Evolutionary conservation across 2,113 vertebrate species (phyloP).

Genomic region (Perognathus longimembris): DNA sequence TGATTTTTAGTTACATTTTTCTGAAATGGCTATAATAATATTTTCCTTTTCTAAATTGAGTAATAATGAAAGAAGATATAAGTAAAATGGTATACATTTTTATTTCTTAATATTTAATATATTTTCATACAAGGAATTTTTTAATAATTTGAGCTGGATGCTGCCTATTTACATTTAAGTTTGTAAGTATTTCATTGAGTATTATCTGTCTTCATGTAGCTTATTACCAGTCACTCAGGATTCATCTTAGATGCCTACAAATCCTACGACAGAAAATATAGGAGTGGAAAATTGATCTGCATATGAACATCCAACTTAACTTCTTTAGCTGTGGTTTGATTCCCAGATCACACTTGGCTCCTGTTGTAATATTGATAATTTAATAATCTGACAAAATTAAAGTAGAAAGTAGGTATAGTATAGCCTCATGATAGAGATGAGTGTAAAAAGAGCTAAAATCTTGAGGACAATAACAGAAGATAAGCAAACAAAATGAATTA

Average conservation of each 20-base stretch:
- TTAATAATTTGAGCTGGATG: slow-evolving; percentile 66
- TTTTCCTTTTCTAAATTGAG: slow-evolving; percentile 66
- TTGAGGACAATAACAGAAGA: background rate
- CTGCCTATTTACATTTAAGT: slow-evolving; percentile 60
- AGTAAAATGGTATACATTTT: slow-evolving; percentile 71
- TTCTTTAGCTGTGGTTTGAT: background rate
- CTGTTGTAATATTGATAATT: background rate
- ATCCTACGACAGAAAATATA: slow-evolving; percentile 51
- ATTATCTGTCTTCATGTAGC: slow-evolving; percentile 66
- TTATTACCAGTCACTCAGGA: slow-evolving; percentile 62
- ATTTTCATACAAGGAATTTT: slow-evolving; percentile 60
- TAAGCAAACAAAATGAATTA: background rate
- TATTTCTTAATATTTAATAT: slow-evolving; percentile 63
- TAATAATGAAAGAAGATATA: slow-evolving; percentile 75
- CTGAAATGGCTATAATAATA: slow-evolving; percentile 63
- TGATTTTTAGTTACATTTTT: slow-evolving; percentile 52
- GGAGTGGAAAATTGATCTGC: slow-evolving; percentile 51
- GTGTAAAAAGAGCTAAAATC: background rate
- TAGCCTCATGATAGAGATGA: background rate
- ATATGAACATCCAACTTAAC: slow-evolving; percentile 59
- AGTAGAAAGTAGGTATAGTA: background rate
- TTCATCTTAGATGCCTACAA: slow-evolving; percentile 75
- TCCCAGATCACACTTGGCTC: slow-evolving; percentile 38
- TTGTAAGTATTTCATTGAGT: slow-evolving; percentile 70
- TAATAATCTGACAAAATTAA: background rate